Percentiles rank a stretch among this genome's conserved stretches.
phyloP scores from a whole-genome alignment of 2,888 invertebrate genomes.

The Drosophila quinaria region DNA sequence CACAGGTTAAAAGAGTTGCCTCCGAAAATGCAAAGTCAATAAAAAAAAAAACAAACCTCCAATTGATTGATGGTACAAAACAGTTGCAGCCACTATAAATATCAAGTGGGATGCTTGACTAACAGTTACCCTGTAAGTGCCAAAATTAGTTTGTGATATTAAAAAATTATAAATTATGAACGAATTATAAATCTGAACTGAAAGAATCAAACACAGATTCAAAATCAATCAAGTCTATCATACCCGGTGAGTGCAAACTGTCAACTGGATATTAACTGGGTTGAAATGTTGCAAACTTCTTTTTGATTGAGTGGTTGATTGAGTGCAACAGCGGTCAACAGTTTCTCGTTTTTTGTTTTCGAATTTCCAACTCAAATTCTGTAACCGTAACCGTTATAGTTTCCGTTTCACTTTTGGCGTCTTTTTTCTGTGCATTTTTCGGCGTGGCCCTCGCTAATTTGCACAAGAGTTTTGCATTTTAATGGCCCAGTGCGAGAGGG shows the following conservation, averaged over 20 bases:
- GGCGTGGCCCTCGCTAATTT: slow-evolving; percentile 41
- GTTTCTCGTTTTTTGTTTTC: slow-evolving; percentile 10
- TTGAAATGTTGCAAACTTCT: slow-evolving; percentile 28
- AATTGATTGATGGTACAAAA: slow-evolving; percentile 63
- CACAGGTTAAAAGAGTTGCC: slow-evolving; percentile 40
- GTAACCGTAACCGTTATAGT: not conserved
- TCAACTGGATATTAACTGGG: slow-evolving; percentile 1
- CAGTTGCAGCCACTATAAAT: slow-evolving; percentile 7
- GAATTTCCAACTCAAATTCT: slow-evolving; percentile 4
- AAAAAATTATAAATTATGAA: no score
- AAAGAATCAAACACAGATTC: no score
- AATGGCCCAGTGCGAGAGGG: slow-evolving; percentile 10
- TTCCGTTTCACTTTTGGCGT: slow-evolving; percentile 18
- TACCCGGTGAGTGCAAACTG: not conserved
- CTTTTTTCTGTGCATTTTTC: slow-evolving; percentile 5
- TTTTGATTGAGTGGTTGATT: slow-evolving; percentile 41
- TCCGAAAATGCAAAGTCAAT: slow-evolving; percentile 37
- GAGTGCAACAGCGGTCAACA: slow-evolving; percentile 36
- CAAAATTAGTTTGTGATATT: not conserved
- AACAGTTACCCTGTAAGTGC: not conserved
- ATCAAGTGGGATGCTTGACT: not conserved
- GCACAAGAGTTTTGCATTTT: slow-evolving; percentile 42
- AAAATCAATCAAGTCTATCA: not conserved
- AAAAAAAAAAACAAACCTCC: slow-evolving; percentile 18
- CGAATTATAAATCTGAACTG: no score